These are phyloP conservation scores for Diplodus puntazzo DNA, from an alignment of 2,797 vertebrate species.

Conservation along the genomic window DNA sequence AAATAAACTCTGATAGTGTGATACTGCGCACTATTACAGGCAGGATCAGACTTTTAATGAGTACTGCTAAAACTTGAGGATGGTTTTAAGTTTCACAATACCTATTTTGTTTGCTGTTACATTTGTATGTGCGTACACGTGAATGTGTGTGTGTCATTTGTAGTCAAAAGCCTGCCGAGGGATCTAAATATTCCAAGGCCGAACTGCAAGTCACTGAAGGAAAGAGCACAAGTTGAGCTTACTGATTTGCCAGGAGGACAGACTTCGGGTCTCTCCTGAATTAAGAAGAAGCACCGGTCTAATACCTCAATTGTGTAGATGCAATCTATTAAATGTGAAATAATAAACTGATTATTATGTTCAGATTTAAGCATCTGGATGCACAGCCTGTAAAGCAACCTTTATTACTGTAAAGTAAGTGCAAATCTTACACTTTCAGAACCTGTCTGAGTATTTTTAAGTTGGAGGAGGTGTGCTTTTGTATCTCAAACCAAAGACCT, in stretches of 20 bases:
- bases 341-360: background rate
- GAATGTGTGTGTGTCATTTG: background rate
- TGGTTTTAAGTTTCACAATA: conserved; percentile 4
- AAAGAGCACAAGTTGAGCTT: background rate
- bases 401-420: background rate
- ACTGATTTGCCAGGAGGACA: background rate
- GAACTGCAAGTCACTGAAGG: background rate
- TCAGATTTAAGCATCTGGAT: background rate
- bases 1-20: background rate
- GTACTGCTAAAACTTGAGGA: background rate
- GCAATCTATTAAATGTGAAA: background rate
- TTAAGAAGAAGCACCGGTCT: background rate
- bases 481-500: conserved; percentile 36
- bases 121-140: conserved; percentile 1
- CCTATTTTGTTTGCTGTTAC: background rate
- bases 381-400: background rate
- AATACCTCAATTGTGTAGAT: background rate
- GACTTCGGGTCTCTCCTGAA: background rate
- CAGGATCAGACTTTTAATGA: background rate
- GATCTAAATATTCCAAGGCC: background rate
- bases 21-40: background rate
- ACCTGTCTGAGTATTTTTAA: conserved; percentile 24
- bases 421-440: background rate
- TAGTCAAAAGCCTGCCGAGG: background rate
- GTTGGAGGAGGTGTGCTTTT: background rate